Evolutionary conservation across 2,888 invertebrate genomes (phyloP).

Genomic region (Euzophera pinguis): DNA sequence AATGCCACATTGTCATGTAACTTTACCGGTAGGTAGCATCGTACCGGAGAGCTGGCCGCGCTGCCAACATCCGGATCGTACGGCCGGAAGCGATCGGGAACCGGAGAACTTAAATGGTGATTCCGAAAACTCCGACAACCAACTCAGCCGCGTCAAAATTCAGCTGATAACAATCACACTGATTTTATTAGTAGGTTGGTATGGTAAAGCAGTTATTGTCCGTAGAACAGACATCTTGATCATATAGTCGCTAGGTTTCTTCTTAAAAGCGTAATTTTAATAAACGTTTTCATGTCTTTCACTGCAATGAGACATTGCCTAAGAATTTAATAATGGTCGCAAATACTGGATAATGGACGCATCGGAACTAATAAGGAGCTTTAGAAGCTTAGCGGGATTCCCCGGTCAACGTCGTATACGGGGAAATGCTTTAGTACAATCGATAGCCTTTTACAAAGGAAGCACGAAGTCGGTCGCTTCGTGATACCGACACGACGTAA

Average conservation of each 20-base stretch:
- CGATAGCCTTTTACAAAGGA: background rate
- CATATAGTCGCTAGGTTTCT: too few species aligned
- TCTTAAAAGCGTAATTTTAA: too few species aligned
- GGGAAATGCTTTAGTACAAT: background rate
- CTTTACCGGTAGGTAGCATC: background rate
- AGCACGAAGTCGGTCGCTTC: background rate
- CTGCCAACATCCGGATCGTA: constrained; percentile 7
- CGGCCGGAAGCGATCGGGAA: constrained; percentile 8
- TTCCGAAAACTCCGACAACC: too few species aligned
- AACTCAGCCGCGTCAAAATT: too few species aligned
- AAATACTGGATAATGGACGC: background rate
- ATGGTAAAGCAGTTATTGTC: too few species aligned
- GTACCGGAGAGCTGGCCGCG: background rate
- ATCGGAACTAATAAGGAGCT: constrained; percentile 3
- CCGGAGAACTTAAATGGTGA: too few species aligned
- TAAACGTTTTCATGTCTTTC: background rate
- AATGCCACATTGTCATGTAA: too few species aligned
- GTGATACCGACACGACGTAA: too few species aligned
- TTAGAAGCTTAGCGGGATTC: background rate
- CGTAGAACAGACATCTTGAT: too few species aligned
- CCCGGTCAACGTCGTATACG: constrained; percentile 1
- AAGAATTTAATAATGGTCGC: constrained; percentile 10
- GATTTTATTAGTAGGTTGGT: too few species aligned
- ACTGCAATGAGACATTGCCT: background rate
- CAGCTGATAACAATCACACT: too few species aligned